Conservation (phyloP, 1,140 invertebrate species). For the Homalodisca vitripennis region DNA sequence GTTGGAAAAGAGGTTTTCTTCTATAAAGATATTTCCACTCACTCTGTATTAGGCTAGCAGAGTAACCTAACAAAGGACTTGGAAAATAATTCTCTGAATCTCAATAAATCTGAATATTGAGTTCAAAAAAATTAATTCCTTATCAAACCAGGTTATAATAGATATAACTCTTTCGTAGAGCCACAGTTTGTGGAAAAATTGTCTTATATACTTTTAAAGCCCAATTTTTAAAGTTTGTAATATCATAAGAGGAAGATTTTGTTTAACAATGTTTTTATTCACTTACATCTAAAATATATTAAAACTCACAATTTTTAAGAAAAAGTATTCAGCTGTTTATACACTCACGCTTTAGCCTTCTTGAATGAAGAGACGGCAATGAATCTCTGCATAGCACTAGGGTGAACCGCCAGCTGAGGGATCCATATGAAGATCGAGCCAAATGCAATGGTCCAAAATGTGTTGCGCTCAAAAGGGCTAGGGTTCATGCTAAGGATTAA, state of each 20-base stretch:
- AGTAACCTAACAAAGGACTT: no score
- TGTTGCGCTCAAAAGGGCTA: slow-evolving; percentile 72
- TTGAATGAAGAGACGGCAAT: slow-evolving; percentile 67
- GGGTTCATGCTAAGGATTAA: slow-evolving; percentile 58
- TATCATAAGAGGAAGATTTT: no score
- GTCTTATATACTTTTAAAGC: neutral
- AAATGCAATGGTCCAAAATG: slow-evolving; percentile 75
- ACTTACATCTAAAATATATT: neutral
- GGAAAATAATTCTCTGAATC: no score
- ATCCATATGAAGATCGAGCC: slow-evolving; percentile 80
- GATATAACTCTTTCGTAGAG: no score
- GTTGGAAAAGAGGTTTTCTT: no score
- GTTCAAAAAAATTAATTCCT: no score
- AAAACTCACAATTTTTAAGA: slow-evolving; percentile 21
- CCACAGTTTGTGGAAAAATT: no score
- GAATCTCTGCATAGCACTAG: slow-evolving; percentile 85
- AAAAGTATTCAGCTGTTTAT: neutral
- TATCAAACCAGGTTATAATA: no score
- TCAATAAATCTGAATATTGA: no score
- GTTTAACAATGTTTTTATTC: no score
- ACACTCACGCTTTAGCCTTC: slow-evolving; percentile 58
- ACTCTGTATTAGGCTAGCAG: no score
- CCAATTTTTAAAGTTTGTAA: neutral
- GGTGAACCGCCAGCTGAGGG: slow-evolving; percentile 81
- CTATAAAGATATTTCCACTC: no score